phyloP scores from a whole-genome alignment of 2,797 vertebrate genomes.

The Huso huso region DNA sequence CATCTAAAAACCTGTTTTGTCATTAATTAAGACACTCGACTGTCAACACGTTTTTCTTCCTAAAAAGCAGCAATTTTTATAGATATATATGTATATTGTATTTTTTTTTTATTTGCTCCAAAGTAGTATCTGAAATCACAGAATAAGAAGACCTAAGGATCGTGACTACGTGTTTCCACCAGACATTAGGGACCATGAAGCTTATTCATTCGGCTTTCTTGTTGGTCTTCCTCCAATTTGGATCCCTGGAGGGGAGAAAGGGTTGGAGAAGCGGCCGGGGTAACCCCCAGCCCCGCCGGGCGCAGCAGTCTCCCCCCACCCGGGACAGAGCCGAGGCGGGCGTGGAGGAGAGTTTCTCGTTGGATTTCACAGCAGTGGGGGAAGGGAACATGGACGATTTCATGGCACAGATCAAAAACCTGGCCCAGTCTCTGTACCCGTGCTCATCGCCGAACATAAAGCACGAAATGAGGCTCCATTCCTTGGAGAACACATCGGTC shows the following conservation, averaged over 20 bases:
- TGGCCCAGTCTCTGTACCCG: slow-evolving; percentile 88
- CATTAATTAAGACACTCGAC: no score
- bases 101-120: no score
- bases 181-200: slow-evolving; percentile 39
- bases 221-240: slow-evolving; percentile 68
- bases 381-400: slow-evolving; percentile 89
- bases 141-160: no score
- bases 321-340: slow-evolving; percentile 68
- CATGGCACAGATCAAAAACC: slow-evolving; percentile 91
- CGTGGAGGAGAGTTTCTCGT: slow-evolving; percentile 76
- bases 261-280: slow-evolving; percentile 60
- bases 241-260: slow-evolving; percentile 65
- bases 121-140: no score
- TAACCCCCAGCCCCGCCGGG: slow-evolving; percentile 61
- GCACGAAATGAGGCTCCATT: slow-evolving; percentile 79
- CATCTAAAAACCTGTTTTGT: no score
- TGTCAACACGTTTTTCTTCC: no score
- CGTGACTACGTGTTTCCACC: slow-evolving; percentile 14
- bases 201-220: slow-evolving; percentile 49
- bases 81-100: no score
- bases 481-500: slow-evolving; percentile 77
- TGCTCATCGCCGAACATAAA: slow-evolving; percentile 85
- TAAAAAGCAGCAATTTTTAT: no score
- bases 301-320: slow-evolving; percentile 51
- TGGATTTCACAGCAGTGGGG: slow-evolving; percentile 96